A percentile compares a stretch with the other conserved stretches of the same genome.
Conservation (phyloP, 2,797 vertebrate genomes). For the Tarsius wallacei region DNA sequence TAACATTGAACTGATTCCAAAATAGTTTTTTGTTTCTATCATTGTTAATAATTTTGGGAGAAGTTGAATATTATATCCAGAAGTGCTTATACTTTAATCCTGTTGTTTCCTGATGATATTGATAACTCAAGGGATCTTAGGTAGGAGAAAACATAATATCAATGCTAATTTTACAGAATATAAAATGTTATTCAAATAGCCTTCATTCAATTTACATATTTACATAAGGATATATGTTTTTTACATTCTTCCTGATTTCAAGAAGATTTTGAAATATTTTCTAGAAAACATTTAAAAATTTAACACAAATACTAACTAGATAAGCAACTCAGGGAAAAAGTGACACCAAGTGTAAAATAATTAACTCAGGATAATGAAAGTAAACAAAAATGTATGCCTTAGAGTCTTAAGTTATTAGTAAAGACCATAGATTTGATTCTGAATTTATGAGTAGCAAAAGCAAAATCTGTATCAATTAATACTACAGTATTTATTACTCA, state of each 20-base stretch:
- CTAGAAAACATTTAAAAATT: neutral
- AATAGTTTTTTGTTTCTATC: neutral
- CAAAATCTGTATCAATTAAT: neutral
- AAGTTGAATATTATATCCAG: conserved; percentile 1
- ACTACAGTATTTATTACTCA: neutral
- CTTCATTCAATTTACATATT: neutral
- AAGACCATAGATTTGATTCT: neutral
- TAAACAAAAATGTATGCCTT: neutral
- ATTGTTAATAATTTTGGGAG: neutral
- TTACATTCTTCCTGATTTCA: neutral
- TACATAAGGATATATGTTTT: neutral
- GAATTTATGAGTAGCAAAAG: neutral
- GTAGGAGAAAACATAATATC: neutral
- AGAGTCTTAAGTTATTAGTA: neutral
- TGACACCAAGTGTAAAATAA: neutral
- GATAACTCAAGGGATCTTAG: neutral
- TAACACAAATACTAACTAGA: neutral
- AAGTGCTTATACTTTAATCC: neutral
- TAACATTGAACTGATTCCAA: neutral
- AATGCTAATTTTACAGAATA: neutral
- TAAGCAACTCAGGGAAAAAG: neutral
- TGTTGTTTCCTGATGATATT: neutral
- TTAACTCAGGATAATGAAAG: neutral
- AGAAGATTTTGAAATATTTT: neutral
- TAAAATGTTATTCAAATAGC: neutral